Base-by-base conservation (phyloP, 2,797 vertebrate genomes). In the Pangasius mekongensis region DNA sequence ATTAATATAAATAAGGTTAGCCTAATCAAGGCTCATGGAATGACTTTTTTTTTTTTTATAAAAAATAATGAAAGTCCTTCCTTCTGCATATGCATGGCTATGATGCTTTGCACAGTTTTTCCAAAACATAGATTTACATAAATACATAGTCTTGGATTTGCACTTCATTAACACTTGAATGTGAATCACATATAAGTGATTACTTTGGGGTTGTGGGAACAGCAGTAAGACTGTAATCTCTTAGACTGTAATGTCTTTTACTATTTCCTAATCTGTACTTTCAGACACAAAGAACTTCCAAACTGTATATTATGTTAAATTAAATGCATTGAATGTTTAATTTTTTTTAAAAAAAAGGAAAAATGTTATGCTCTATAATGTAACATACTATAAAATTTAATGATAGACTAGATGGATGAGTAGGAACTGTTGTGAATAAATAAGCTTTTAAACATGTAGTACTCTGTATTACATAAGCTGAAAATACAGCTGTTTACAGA, bases 41-140 rank as follows among this genome's bases (percentile, higher is more conserved):
- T 91, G 86, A 86, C 87, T 80, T 86, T 87, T 85, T 88, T 85
- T 85, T 89, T 88, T 78, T 83, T 71, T 18, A 91, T 92, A 90
- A 92, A 92, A 92, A 92, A 92, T 92, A 91, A 92, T 90, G 85
- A 86, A 88, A 88, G 89, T 91, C 90, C 86, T 87, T 87, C 83
- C 89, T 69, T 91, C 90, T 91, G 89, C 89, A 90, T 91, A 90
- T 91, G 86, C 81, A 89, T 87, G 88, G 83, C 71, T 90, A 91
- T 89, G 91, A 87, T 86, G 76, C 89, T 90, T 91, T 87, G 88
- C 86, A 82, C 85, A 89, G 89, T 84, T 90, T 91, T 89, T 90
- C 86, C 88, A 88, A 87, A 90, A 90, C 90, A 89, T 86, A 88
- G 81, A 90, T 88, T 86, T 89, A 91, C 83, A 91, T 90, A 89